Conservation (phyloP, 1,140 invertebrate species). For the Trachelipus rathkii region DNA sequence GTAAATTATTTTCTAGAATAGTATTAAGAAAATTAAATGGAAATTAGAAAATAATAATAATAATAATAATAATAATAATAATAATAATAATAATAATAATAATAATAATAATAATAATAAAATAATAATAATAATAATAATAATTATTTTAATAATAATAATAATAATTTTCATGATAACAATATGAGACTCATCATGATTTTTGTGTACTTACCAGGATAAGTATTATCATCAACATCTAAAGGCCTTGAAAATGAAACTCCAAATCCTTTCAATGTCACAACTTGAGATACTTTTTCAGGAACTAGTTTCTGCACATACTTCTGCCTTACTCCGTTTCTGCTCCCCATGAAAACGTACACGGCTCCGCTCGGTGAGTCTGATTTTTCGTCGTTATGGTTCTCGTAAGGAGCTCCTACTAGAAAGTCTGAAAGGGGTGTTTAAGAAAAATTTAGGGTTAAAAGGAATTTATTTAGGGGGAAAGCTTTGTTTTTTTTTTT, state of each 20-base stretch:
- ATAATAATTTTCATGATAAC: no score
- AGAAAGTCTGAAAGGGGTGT: slow-evolving; percentile 50
- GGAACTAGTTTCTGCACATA: slow-evolving; percentile 43
- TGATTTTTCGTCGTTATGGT: slow-evolving; percentile 47
- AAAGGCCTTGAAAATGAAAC: slow-evolving; percentile 47
- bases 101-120: no score
- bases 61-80: slow-evolving; percentile 29
- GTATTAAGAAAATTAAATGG: no score
- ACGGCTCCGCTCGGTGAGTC: slow-evolving; percentile 50
- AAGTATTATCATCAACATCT: slow-evolving; percentile 52
- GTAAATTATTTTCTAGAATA: no score
- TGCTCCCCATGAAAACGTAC: slow-evolving; percentile 57
- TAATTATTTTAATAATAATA: no score
- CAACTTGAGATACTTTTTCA: slow-evolving; percentile 21
- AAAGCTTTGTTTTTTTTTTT: no score
- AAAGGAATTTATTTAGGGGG: no score
- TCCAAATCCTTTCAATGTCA: slow-evolving; percentile 48
- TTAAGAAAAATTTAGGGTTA: no score
- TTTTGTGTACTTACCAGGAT: slow-evolving; percentile 48
- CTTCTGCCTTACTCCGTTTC: slow-evolving; percentile 37
- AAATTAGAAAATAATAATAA: slow-evolving; percentile 33
- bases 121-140: no score
- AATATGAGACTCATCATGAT: no score
- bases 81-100: background rate
- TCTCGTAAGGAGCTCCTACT: slow-evolving; percentile 58